Conservation (phyloP, 2,113 vertebrate genomes). For the Rafetus swinhoei region DNA sequence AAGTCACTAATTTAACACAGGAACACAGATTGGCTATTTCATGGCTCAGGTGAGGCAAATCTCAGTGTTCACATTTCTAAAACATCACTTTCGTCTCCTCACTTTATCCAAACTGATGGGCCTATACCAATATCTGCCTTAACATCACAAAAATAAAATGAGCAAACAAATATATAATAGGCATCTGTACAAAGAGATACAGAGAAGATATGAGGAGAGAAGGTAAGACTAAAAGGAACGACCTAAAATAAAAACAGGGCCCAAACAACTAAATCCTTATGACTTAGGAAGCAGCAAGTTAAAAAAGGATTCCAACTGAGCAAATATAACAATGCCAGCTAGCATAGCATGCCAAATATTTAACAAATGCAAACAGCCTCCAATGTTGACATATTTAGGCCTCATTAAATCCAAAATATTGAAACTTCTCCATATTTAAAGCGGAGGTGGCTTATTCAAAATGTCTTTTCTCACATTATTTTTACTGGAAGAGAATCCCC, state of each 20-base stretch:
- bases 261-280: neutral
- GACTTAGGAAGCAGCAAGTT: neutral
- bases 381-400: constrained; percentile 4
- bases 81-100: neutral
- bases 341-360: neutral
- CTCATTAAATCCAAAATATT: constrained; percentile 26
- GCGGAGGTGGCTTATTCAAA: neutral
- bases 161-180: neutral
- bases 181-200: neutral
- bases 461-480: neutral
- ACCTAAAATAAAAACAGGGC: neutral
- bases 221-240: neutral
- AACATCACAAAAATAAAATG: neutral
- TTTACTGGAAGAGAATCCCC: neutral
- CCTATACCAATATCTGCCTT: neutral
- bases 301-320: neutral
- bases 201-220: neutral
- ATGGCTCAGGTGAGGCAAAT: neutral
- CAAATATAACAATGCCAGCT: neutral
- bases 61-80: neutral
- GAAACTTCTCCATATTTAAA: neutral
- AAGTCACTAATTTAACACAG: neutral
- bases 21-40: neutral
- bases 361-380: constrained; percentile 18
- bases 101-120: neutral